Conservation (phyloP, 2,888 invertebrate genomes). For the Muschampia plurimacula region DNA sequence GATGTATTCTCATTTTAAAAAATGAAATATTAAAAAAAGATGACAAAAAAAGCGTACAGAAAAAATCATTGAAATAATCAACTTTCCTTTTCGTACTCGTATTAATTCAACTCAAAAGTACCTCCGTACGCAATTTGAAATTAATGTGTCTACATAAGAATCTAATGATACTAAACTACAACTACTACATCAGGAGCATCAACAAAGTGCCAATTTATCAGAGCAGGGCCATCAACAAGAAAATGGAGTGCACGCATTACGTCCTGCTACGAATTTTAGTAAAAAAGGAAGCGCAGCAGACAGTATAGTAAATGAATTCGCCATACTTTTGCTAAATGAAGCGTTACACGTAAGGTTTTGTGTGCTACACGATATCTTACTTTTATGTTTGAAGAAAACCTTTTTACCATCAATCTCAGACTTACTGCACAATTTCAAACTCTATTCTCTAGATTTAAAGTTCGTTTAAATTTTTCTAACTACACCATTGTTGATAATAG, state of each 20-base stretch:
- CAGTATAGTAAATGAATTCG: slow-evolving; percentile 77
- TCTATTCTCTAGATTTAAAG: slow-evolving; percentile 44
- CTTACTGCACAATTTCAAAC: slow-evolving; percentile 43
- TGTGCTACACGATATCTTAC: slow-evolving; percentile 56
- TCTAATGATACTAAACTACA: slow-evolving; percentile 35
- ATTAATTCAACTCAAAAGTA: slow-evolving; percentile 8
- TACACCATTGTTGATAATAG: slow-evolving; percentile 46
- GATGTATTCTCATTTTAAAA: too few species aligned
- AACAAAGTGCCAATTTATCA: slow-evolving; percentile 57
- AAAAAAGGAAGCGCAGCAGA: slow-evolving; percentile 66
- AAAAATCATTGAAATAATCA: too few species aligned
- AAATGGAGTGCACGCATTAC: slow-evolving; percentile 59
- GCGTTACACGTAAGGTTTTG: slow-evolving; percentile 73
- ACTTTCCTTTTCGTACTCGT: neutral
- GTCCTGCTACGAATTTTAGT: slow-evolving; percentile 54
- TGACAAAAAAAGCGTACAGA: too few species aligned
- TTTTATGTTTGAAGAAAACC: slow-evolving; percentile 62
- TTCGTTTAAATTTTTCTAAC: slow-evolving; percentile 23
- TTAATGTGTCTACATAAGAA: slow-evolving; percentile 8
- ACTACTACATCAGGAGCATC: slow-evolving; percentile 39
- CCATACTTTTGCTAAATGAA: slow-evolving; percentile 84
- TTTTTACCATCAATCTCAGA: slow-evolving; percentile 40
- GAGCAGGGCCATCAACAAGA: slow-evolving; percentile 54
- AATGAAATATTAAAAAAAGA: too few species aligned
- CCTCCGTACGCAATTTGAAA: slow-evolving; percentile 3